Evolutionary conservation across 2,888 invertebrate species (phyloP), one percentile per base, ranked within the genome.

Genomic region (Protophormia terraenovae): DNA sequence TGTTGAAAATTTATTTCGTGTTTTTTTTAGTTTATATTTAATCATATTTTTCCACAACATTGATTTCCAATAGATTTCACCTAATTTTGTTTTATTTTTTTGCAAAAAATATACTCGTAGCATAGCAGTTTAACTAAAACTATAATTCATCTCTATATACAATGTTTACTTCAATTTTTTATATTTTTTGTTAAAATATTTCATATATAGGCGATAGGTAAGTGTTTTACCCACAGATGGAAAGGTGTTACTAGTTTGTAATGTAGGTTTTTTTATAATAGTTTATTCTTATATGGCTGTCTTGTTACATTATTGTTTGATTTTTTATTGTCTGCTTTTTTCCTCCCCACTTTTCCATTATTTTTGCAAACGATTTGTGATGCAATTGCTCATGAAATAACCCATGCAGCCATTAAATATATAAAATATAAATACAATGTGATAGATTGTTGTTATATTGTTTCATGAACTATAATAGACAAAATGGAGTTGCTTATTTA

Each of bases 351-450:
- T 8, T 12, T 45, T 16, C 6, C 58, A 27, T 80, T 73, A 73
- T 80, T 73, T 58, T 67, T 73, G 66, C 73, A 66, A 73, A 22
- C 80, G 73, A 80, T 80, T 80, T 80, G 80, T 67, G 73, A 80
- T 67, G 80, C 73, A 80, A 80, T 80, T 80, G 80, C 73, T 80
- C 73, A 73, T 80, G 73, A 66, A 80, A 73, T 73, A 73, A 66
- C 55, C 80, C 73, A 35, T 16, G 27, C 58, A 73, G 45, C 58
- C n/a, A 32, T 66, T 80, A 27, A 47, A 3, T 29, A 12, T 19
- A 32, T 29, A 38, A 60, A 45, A 50, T 69, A 60, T 47, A 60
- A n/a, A 78, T 55, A 64, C 53, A 66, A n/a, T 67, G 55, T 80
- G 66, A 80, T 73, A 73, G 55, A 73, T 73, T 55, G 66, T 73